A percentile compares a stretch with the other conserved stretches of the same genome.
Evolutionary conservation across 2,797 vertebrate genomes (phyloP).

Genomic region (Diplodus puntazzo): DNA sequence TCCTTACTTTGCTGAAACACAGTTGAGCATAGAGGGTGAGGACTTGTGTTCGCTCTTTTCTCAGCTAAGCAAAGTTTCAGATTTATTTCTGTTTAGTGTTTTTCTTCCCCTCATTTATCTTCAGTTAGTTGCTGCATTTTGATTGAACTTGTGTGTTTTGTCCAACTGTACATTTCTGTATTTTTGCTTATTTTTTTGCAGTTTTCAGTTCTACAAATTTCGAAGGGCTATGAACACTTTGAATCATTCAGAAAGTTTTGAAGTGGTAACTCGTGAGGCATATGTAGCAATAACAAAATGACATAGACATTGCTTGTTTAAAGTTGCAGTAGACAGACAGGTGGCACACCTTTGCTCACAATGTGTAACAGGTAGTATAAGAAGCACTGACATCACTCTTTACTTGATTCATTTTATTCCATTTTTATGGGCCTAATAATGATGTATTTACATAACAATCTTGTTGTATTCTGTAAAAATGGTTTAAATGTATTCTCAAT

Average conservation of each 20-base stretch:
- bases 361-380: conserved; percentile 81
- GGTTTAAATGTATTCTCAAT: conserved; percentile 64
- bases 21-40: conserved; percentile 19
- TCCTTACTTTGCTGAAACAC: conserved; percentile 57
- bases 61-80: conserved; percentile 39
- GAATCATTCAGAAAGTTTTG: conserved; percentile 57
- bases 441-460: conserved; percentile 56
- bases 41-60: conserved; percentile 58
- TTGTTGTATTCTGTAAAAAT: conserved; percentile 73
- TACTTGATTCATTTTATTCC: conserved; percentile 69
- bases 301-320: conserved; percentile 50
- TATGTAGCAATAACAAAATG: conserved; percentile 83
- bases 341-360: conserved; percentile 51
- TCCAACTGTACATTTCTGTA: conserved; percentile 34
- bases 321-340: conserved; percentile 53
- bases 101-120: conserved; percentile 7
- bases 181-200: conserved; percentile 24
- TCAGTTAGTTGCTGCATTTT: conserved; percentile 22
- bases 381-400: conserved; percentile 81
- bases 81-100: conserved; percentile 21
- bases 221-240: conserved; percentile 83
- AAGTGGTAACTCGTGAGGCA: conserved; percentile 57
- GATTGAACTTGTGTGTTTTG: conserved; percentile 26
- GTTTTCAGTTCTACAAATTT: conserved; percentile 61
- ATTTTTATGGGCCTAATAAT: conserved; percentile 62